Conservation (phyloP, 2,113 vertebrate genomes). For the Haemorhous mexicanus region DNA sequence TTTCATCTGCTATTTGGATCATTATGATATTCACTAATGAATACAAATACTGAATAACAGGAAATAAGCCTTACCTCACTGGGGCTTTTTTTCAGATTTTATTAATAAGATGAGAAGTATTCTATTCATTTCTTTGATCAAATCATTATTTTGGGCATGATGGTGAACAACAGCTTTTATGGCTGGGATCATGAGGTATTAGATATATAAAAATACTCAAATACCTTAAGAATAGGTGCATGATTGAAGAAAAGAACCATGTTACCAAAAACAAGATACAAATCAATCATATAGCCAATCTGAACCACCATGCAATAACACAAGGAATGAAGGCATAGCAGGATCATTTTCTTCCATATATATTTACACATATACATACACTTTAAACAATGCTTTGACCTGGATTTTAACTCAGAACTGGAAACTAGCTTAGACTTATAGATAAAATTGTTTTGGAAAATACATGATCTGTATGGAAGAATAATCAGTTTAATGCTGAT, state of each 20-base stretch:
- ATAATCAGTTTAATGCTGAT: not conserved
- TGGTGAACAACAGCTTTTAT: not conserved
- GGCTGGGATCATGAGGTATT: not conserved
- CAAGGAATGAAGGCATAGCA: not conserved
- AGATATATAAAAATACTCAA: not conserved
- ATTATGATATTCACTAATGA: not conserved
- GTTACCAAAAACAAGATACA: not conserved
- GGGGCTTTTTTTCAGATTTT: not conserved
- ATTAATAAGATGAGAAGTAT: not conserved
- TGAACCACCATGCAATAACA: not conserved
- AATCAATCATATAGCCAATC: not conserved
- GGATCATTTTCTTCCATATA: not conserved
- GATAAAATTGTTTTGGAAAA: not conserved
- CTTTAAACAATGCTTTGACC: not conserved
- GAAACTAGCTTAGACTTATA: not conserved
- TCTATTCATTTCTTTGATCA: not conserved
- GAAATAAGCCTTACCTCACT: not conserved
- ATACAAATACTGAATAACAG: not conserved
- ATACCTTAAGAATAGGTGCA: not conserved
- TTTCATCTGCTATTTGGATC: not conserved
- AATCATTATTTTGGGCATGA: not conserved
- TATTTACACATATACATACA: not conserved
- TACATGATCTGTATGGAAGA: not conserved
- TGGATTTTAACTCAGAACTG: not conserved
- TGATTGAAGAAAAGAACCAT: not conserved